Evolutionary conservation across 2,797 vertebrate species (phyloP).

Genomic region (Ctenopoma kingsleyae): DNA sequence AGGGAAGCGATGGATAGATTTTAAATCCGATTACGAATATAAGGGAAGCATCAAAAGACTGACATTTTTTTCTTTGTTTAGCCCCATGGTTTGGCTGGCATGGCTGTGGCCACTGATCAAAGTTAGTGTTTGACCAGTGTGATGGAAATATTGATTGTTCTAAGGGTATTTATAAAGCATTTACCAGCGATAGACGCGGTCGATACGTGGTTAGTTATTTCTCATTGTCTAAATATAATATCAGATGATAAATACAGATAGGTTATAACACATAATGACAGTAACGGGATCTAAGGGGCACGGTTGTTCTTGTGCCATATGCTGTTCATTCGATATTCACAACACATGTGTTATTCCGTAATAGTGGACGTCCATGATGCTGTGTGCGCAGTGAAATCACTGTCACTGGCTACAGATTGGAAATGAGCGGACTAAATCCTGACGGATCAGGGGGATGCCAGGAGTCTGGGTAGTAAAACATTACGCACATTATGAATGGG

Average conservation of each 20-base stretch:
- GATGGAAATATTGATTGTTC: slow-evolving; percentile 47
- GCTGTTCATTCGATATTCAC: slow-evolving; percentile 25
- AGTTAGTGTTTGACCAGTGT: slow-evolving; percentile 36
- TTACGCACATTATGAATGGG: slow-evolving; percentile 76
- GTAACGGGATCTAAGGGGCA: background rate
- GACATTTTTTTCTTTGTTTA: slow-evolving; percentile 78
- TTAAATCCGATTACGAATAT: slow-evolving; percentile 83
- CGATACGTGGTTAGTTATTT: slow-evolving; percentile 10
- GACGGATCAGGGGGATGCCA: slow-evolving; percentile 42
- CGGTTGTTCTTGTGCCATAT: background rate
- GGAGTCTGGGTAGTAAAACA: slow-evolving; percentile 59
- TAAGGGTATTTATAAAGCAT: slow-evolving; percentile 35
- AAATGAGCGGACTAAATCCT: slow-evolving; percentile 55
- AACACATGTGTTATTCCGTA: slow-evolving; percentile 50
- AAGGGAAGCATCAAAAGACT: slow-evolving; percentile 73
- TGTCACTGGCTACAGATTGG: slow-evolving; percentile 49
- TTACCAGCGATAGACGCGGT: slow-evolving; percentile 6
- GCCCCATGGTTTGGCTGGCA: slow-evolving; percentile 46
- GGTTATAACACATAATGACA: background rate
- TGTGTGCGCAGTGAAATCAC: slow-evolving; percentile 62
- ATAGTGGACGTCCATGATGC: slow-evolving; percentile 53
- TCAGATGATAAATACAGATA: background rate
- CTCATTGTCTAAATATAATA: background rate
- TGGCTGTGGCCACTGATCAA: slow-evolving; percentile 45
- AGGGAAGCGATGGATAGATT: slow-evolving; percentile 57